Base-by-base conservation (phyloP, 2,888 invertebrate genomes). In the Agelastica alni region DNA sequence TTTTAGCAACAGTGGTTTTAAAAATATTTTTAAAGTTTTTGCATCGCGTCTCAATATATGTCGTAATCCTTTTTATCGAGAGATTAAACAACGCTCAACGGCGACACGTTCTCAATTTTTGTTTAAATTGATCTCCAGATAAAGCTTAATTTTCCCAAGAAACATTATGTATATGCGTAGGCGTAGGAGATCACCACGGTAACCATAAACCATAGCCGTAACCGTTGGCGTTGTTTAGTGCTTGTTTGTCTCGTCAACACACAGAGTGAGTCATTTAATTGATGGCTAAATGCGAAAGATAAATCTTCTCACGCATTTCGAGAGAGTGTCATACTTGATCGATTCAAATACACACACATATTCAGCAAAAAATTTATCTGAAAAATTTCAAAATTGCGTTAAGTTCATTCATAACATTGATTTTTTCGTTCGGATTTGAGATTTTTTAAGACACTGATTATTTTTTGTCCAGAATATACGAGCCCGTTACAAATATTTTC, bases 111-210 rank as follows among this genome's bases (percentile, higher is more conserved):
- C 17, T 17, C n/a, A 18, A 36, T 36, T 36, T 18, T 16, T n/a
- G n/a, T n/a, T 16, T 36, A 17, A 17, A 36, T 14, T 36, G 36
- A 30, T 45, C 46, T 32, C 34, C 41, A n/a, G 36, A 53, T 34
- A 37, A 26, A 41, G 43, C 47, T 47, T 34, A 18, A 53, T 42
- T 47, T 39, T 43, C 16, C 7, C 28, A 20, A 13, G 34, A 30
- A 12, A 30, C 13, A 30, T 30, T 10, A 31, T 39, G 37, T n/a
- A n/a, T n/a, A n/a, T n/a, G 13, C 37, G 20, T 20, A 39, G 37
- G 18, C n/a, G n/a, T n/a, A n/a, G n/a, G n/a, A n/a, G n/a, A n/a
- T 18, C 37, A 10, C n/a, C 26, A 26, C 26, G 26, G 26, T 26
- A 7, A 26, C 26, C 2, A 2, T 34, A 16, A 34, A 16, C 14